Base-by-base conservation (phyloP, 2,797 vertebrate species). In the Lacerta agilis region DNA sequence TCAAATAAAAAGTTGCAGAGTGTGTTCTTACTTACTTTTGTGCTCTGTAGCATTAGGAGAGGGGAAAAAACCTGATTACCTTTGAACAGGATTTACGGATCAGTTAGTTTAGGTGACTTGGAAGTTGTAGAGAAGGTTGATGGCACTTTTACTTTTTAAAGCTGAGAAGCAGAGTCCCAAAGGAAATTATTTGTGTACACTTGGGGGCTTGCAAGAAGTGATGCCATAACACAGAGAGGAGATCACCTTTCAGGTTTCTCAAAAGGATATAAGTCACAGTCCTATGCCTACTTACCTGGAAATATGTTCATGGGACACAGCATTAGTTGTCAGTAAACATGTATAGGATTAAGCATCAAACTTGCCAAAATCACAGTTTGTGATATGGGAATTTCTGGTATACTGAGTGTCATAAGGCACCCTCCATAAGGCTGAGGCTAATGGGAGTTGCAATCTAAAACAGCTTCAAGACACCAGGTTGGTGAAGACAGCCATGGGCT, bases 201-300 rank as follows among this genome's bases (percentile, higher is more conserved):
- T 76, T 73, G 0, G 89, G 88, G 83, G 87, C 92, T 91, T 87
- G 90, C 86, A 83, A 82, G 88, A 87, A 92, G 87, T 91, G 89
- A 92, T 64, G 13, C 25, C 3, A 23, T 33, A 86, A 33, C 41
- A 27, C 20, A 69, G 41, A 45, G 13, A 78, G 41, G 84, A 79
- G n/a, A 69, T 49, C 43, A 77, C 13, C 27, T 25, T 85, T 66
- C 41, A 85, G 5, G 38, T 45, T 76, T 78, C 58, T 15, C 36
- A 43, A 18, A 10, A 20, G 36, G 64, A 86, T 86, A 4, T 55
- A 55, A 55, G 13, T 55, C 49, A 1, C 49, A 55, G 49, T 55
- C 49, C 49, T 55, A 55, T 55, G 49, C 49, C 49, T 55, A 4
- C 49, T 55, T 55, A 55, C 49, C 49, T 15, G 49, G 49, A 15